Base-by-base conservation (phyloP, 2,888 invertebrate genomes). In the Deilephila elpenor region DNA sequence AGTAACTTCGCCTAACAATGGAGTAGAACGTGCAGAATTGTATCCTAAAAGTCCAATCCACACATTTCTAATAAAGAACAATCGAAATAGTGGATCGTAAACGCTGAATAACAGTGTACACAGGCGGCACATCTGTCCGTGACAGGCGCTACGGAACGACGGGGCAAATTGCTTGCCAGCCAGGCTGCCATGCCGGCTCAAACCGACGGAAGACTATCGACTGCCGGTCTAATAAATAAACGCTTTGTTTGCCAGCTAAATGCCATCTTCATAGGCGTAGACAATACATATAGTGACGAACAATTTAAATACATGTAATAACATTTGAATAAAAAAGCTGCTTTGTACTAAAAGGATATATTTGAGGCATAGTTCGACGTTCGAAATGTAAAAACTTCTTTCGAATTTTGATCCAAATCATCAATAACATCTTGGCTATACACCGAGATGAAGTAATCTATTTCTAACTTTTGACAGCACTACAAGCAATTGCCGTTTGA, bases 91-190 rank as follows among this genome's bases (percentile, higher is more conserved):
- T 56, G 56, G 56, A 71, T 71, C 70, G 70, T 71, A 71, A 71
- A 71, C 70, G 70, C 70, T 71, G 70, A 71, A 71, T 71, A 71
- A 71, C 70, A 71, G 70, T 71, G 70, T 71, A 71, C 56, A 70
- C 70, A 56, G 70, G 34, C 20, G n/a, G 5, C 72, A 64, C 71
- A 64, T 59, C 74, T 76, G 75, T 17, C 53, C n/a, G 59, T 72
- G 76, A 75, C 76, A 75, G 71, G 74, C 64, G 59, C 25, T 62
- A 64, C 37, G 74, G 34, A 71, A 71, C 72, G 71, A 67, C 59
- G 51, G 59, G 67, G 71, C 61, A 71, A 75, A 74, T 76, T 75
- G 73, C 73, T 71, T 71, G 59, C 56, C 70, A 71, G 70, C 34
- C 70, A 29, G n/a, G 44, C 67, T 25, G 67, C 34, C 56, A n/a